A percentile compares a stretch with the other conserved stretches of the same genome.
Evolutionary conservation across 2,797 vertebrate species (phyloP).

Genomic region (Zalophus californianus): DNA sequence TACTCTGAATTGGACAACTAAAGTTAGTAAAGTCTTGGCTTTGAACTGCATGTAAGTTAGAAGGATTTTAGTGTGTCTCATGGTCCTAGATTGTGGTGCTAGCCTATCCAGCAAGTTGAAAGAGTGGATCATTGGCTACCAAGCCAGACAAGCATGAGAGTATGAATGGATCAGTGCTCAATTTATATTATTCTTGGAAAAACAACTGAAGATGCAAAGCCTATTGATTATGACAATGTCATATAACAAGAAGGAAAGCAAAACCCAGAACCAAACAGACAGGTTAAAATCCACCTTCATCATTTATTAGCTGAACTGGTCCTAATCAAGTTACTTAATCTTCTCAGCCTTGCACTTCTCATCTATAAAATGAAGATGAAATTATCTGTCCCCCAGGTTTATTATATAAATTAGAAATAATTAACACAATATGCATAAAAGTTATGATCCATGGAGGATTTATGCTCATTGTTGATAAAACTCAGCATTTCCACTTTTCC

Average conservation of each 20-base stretch:
- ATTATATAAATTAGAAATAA: background rate
- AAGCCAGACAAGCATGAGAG: background rate
- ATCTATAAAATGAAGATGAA: background rate
- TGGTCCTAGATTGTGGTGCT: background rate
- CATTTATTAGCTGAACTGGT: background rate
- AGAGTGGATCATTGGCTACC: background rate
- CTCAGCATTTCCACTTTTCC: background rate
- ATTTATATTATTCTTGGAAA: background rate
- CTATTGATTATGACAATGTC: background rate
- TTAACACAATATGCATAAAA: background rate
- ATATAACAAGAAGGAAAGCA: background rate
- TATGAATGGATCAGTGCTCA: background rate
- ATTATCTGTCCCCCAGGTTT: background rate
- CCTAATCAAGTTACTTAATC: background rate
- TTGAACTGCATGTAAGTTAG: background rate
- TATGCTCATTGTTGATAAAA: background rate
- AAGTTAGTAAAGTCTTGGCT: background rate
- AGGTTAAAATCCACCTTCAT: background rate
- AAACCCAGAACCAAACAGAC: background rate
- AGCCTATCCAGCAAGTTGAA: background rate
- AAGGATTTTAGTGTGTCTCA: background rate
- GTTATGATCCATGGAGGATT: background rate
- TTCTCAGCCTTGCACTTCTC: slow-evolving; percentile 18
- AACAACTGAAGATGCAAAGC: background rate
- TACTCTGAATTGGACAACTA: background rate